Evolutionary conservation across 2,888 invertebrate genomes (phyloP).

Genomic region (Eupithecia exiguata): DNA sequence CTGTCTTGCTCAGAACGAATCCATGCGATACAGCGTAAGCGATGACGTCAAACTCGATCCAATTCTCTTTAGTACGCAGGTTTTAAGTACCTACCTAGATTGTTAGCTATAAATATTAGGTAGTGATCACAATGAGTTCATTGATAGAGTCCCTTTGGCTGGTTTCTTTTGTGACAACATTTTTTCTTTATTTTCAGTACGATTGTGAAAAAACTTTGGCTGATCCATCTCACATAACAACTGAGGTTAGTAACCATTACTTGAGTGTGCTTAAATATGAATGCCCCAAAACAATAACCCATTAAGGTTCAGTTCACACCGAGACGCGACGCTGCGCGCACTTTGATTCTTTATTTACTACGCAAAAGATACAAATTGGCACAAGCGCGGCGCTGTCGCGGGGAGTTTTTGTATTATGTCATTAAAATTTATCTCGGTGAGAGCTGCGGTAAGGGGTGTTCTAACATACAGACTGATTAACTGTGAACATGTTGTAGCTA

Average conservation of each 20-base stretch:
- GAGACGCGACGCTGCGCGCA: too few relatives aligned
- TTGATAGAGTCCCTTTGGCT: neutral
- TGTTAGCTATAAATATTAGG: neutral
- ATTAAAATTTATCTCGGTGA: too few relatives aligned
- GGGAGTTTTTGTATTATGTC: too few relatives aligned
- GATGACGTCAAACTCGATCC: neutral
- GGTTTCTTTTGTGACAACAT: neutral
- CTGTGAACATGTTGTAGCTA: neutral
- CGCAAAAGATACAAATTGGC: too few relatives aligned
- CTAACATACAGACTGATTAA: neutral
- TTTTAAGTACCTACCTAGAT: neutral
- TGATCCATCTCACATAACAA: constrained; percentile 76
- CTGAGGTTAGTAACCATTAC: constrained; percentile 60
- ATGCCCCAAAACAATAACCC: neutral
- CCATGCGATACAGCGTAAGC: too few relatives aligned
- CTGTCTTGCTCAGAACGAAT: too few relatives aligned
- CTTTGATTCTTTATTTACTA: too few relatives aligned
- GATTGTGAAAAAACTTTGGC: constrained; percentile 78
- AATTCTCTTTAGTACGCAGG: too few relatives aligned
- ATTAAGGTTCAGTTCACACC: too few relatives aligned
- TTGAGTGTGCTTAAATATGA: neutral
- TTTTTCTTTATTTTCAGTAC: constrained; percentile 65
- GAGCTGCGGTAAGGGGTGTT: neutral
- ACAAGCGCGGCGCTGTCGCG: too few relatives aligned
- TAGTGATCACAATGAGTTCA: neutral